Percentiles rank a stretch among this genome's conserved stretches.
phyloP scores from a whole-genome alignment of 1,140 invertebrate genomes.

The Temnothorax longispinosus region DNA sequence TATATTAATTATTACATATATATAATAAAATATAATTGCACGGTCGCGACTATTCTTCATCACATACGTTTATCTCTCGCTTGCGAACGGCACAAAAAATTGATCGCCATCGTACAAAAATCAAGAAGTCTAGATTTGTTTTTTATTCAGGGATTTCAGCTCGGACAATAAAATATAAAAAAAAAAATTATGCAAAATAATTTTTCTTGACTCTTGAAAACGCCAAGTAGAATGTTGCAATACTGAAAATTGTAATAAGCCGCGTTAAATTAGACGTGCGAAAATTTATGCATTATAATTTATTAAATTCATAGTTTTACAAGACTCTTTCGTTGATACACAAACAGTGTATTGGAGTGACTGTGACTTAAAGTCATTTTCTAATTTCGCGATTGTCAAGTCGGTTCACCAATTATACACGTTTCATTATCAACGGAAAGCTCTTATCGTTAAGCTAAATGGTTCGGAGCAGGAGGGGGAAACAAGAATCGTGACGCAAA shows the following conservation, averaged over 20 bases:
- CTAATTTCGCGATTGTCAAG: not conserved
- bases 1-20: slow-evolving; percentile 6
- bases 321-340: not conserved
- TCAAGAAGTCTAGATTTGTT: not conserved
- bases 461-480: slow-evolving; percentile 5
- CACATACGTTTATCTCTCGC: not conserved
- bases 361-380: not conserved
- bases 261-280: not conserved
- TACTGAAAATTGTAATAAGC: slow-evolving; percentile 12
- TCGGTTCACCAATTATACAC: not conserved
- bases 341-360: not conserved
- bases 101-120: not conserved
- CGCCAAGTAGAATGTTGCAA: not conserved
- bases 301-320: slow-evolving; percentile 39
- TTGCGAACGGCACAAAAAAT: slow-evolving; percentile 23
- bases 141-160: not conserved
- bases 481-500: not conserved
- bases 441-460: slow-evolving; percentile 52
- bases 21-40: slow-evolving; percentile 28
- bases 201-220: not conserved
- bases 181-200: not conserved
- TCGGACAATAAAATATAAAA: not conserved
- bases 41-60: slow-evolving; percentile 19
- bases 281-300: slow-evolving; percentile 28
- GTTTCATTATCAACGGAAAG: slow-evolving; percentile 17